These are phyloP conservation scores for Eristalis pertinax DNA, from an alignment of 2,888 invertebrate genomes.

Conservation along the genomic window DNA sequence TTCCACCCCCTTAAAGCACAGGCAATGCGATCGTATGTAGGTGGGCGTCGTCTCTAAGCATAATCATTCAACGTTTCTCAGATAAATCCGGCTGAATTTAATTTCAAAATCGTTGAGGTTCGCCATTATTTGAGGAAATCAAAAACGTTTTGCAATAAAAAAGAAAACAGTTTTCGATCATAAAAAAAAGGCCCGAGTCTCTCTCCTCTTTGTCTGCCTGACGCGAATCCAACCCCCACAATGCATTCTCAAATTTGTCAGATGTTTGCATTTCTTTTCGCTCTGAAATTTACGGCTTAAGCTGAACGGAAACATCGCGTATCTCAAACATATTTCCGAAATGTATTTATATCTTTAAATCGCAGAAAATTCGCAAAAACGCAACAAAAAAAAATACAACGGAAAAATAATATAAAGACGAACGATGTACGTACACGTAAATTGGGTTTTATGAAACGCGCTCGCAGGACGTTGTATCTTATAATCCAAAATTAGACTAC, in stretches of 20 bases:
- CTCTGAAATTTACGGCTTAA: slow-evolving; percentile 12
- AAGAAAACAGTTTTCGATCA: not conserved
- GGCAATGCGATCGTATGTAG: not conserved
- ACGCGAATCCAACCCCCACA: slow-evolving; percentile 39
- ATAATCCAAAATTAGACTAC: slow-evolving; percentile 59
- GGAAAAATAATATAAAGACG: not conserved
- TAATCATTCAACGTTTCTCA: slow-evolving; percentile 11
- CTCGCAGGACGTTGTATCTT: slow-evolving; percentile 19
- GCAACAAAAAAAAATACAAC: too few species aligned
- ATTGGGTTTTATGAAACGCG: slow-evolving; percentile 33
- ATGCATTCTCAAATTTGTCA: slow-evolving; percentile 39
- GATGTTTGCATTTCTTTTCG: slow-evolving; percentile 38
- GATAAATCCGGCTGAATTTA: slow-evolving; percentile 1
- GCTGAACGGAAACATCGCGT: slow-evolving; percentile 23
- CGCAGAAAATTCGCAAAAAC: slow-evolving; percentile 27
- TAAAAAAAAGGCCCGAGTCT: slow-evolving; percentile 4
- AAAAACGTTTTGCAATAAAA: not conserved
- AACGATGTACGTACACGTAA: not conserved
- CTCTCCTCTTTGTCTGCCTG: not conserved
- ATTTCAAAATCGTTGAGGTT: slow-evolving; percentile 1
- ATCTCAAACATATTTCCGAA: slow-evolving; percentile 53
- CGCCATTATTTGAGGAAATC: not conserved
- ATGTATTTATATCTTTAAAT: slow-evolving; percentile 54
- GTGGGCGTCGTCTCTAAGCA: not conserved
- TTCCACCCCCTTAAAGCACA: not conserved